These are phyloP conservation scores for Lipophrys pholis DNA, from an alignment of 2,113 vertebrate species.

Conservation along the genomic window DNA sequence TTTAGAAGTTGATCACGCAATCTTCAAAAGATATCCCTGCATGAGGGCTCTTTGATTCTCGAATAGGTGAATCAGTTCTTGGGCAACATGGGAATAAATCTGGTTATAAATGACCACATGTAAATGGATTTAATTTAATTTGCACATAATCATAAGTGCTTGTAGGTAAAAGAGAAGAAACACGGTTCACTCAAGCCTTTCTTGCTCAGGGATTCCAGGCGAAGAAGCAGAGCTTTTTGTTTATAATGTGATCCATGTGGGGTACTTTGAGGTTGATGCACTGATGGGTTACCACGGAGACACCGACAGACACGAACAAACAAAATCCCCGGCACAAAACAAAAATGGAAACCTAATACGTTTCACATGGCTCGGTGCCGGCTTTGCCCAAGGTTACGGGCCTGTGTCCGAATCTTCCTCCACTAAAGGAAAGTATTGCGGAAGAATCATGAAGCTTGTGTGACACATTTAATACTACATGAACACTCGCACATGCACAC, in stretches of 20 bases:
- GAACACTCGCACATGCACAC: slow-evolving; percentile 19
- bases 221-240: slow-evolving; percentile 66
- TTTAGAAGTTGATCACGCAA: slow-evolving; percentile 43
- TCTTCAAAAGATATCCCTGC: slow-evolving; percentile 30
- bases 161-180: slow-evolving; percentile 62
- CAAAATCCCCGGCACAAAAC: slow-evolving; percentile 70
- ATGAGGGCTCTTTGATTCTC: slow-evolving; percentile 34
- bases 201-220: slow-evolving; percentile 61
- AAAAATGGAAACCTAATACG: slow-evolving; percentile 73
- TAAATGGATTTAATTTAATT: slow-evolving; percentile 70
- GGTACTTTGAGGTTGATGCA: slow-evolving; percentile 78
- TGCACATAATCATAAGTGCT: slow-evolving; percentile 60
- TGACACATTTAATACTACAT: slow-evolving; percentile 52
- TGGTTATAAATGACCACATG: slow-evolving; percentile 49
- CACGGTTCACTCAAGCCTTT: slow-evolving; percentile 51
- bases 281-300: slow-evolving; percentile 77
- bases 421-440: slow-evolving; percentile 56
- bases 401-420: slow-evolving; percentile 56
- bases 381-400: slow-evolving; percentile 59
- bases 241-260: slow-evolving; percentile 84
- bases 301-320: slow-evolving; percentile 77
- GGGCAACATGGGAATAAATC: slow-evolving; percentile 51
- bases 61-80: slow-evolving; percentile 39
- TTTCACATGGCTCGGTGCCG: slow-evolving; percentile 75
- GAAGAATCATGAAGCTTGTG: slow-evolving; percentile 35